Evolutionary conservation across 2,113 vertebrate species (phyloP).

Genomic region (Tragelaphus buxtoni): DNA sequence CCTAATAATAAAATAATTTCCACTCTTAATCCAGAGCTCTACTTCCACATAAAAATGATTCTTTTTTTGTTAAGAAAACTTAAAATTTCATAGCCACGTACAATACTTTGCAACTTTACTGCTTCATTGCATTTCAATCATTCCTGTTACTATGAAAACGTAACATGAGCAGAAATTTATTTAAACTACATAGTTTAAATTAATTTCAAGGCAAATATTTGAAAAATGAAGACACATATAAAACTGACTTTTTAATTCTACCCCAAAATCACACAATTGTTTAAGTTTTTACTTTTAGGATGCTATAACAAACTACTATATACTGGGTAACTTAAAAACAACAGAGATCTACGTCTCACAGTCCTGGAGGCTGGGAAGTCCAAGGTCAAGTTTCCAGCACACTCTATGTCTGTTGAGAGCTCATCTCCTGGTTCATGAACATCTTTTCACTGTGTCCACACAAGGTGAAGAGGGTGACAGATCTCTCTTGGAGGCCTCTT

Average conservation of each 20-base stretch:
- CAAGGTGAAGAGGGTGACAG: not conserved
- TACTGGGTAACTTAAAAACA: not conserved
- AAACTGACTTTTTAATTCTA: not conserved
- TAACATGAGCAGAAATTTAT: not conserved
- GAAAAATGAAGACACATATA: not conserved
- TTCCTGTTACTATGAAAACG: not conserved
- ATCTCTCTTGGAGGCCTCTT: not conserved
- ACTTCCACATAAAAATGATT: not conserved
- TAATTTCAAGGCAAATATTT: not conserved
- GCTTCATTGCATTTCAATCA: not conserved
- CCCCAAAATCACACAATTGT: not conserved
- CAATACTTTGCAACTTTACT: not conserved
- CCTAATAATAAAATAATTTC: not conserved
- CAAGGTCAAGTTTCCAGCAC: not conserved
- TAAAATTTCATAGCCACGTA: not conserved
- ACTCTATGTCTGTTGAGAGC: not conserved
- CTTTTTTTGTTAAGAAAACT: not conserved
- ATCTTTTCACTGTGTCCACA: not conserved
- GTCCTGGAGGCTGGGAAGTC: not conserved
- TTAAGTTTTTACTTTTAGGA: not conserved
- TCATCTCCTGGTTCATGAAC: not conserved
- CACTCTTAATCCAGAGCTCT: not conserved
- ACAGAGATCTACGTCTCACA: not conserved
- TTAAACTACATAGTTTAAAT: not conserved
- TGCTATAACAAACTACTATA: not conserved